phyloP scores from a whole-genome alignment of 2,113 vertebrate species.

The Bos indicus region DNA sequence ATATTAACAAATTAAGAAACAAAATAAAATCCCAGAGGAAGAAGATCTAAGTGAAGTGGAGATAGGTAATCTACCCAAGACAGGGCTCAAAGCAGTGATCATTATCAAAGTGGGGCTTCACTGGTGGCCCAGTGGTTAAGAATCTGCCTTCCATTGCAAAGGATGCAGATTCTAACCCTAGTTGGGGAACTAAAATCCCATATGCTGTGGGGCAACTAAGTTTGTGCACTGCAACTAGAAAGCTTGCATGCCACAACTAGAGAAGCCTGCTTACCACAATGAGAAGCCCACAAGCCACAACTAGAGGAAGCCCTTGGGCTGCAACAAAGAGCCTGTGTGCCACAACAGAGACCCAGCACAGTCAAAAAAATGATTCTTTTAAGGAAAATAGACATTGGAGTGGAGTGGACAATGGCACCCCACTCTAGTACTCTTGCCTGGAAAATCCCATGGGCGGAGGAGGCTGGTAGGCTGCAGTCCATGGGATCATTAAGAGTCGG shows the following conservation, averaged over 20 bases:
- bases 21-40: background rate
- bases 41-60: background rate
- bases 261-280: background rate
- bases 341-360: background rate
- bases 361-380: background rate
- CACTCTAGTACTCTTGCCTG: background rate
- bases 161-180: background rate
- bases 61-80: background rate
- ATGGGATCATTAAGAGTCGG: background rate
- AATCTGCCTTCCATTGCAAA: background rate
- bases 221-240: background rate
- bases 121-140: background rate
- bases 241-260: background rate
- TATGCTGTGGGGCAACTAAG: background rate
- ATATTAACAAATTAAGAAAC: background rate
- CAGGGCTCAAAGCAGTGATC: background rate
- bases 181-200: background rate
- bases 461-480: background rate
- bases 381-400: background rate
- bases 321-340: background rate
- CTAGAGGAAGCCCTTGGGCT: background rate
- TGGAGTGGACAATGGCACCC: background rate
- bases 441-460: background rate
- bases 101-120: background rate
- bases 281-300: background rate